These are phyloP conservation scores for Polyommatus iphigenia DNA, from an alignment of 2,888 invertebrate species.

Conservation along the genomic window DNA sequence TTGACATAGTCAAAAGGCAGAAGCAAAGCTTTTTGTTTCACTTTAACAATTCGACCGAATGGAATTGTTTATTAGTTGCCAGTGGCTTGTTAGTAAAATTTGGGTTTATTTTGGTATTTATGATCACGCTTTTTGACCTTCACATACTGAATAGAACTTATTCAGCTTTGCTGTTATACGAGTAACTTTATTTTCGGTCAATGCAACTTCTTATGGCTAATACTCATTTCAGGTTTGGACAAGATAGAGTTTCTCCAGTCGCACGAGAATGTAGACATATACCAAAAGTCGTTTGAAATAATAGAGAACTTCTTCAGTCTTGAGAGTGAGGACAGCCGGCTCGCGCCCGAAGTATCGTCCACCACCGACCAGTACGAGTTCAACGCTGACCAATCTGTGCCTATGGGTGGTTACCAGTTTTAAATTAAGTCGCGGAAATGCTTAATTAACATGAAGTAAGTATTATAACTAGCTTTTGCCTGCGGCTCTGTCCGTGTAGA, in stretches of 20 bases:
- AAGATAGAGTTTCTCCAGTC: constrained; percentile 99
- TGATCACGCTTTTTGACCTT: too few species aligned
- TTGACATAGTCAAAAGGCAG: too few species aligned
- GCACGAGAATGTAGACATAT: constrained; percentile 97
- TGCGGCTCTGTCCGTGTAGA: too few species aligned
- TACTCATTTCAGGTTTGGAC: constrained; percentile 86
- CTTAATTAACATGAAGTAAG: constrained; percentile 30
- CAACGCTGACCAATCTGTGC: constrained; percentile 84
- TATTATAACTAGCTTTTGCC: not conserved
- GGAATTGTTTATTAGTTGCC: too few species aligned
- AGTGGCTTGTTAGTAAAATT: too few species aligned
- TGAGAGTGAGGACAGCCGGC: constrained; percentile 91
- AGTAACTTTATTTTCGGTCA: too few species aligned
- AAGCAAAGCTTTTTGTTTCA: too few species aligned
- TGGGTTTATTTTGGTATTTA: too few species aligned
- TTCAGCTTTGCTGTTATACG: too few species aligned
- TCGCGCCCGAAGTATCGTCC: constrained; percentile 89
- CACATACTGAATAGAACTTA: too few species aligned
- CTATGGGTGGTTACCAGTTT: constrained; percentile 91
- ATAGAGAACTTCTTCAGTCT: constrained; percentile 97
- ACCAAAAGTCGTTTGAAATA: constrained; percentile 97
- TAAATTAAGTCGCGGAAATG: constrained; percentile 63
- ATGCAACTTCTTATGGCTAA: not conserved
- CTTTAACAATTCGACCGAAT: too few species aligned
- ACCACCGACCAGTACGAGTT: constrained; percentile 87